Base-by-base conservation (phyloP, 2,113 vertebrate species). In the Aepyceros melampus region DNA sequence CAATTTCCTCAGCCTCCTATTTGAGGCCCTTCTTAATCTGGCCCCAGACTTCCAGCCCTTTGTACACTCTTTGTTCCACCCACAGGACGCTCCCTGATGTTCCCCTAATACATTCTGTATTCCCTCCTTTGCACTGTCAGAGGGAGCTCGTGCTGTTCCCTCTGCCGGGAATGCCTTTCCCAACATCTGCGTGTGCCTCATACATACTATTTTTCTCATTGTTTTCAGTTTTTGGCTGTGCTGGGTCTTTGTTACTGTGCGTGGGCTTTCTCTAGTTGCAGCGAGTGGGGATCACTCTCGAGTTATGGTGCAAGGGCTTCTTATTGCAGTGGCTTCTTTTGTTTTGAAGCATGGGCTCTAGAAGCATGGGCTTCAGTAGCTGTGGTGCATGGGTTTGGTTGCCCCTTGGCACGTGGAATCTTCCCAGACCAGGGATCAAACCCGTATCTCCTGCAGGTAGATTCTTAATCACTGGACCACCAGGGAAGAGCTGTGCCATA, bases 1-100 rank as follows among this genome's bases (percentile, higher is more conserved):
- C 91, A 94, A 86, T 96, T 95, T 96, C 97, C 93, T 86, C 7
- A 33, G 94, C 87, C 94, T 95, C 76, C 56, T 47, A 33, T 62
- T 55, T n/a, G 85, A 88, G 90, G 82, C 51, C 64, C 94, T 90
- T 85, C 19, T 11, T 7, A 62, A 81, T 53, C 71, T 14, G 67
- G 92, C 67, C 93, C 53, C n/a, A 23, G 27, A 78, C 36, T 79
- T 67, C 56, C 47, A 76, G 58, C 58, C 45, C 17, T 74, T 83
- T 16, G 40, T 2, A 45, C 36, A 45, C 31, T 9, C 19, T 49
- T 56, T 6, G 64, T n/a, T 85, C 45, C 85, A 96, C 56, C 40
- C 87, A 71, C 62, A 56, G 16, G 1, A 53, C 3, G 6, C 10
- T 27, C 12, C 10, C 29, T 5, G 29, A 23, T 27, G 40, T 7